Evolutionary conservation across 2,797 vertebrate species (phyloP).

Genomic region (Notoglanidium macrostoma): DNA sequence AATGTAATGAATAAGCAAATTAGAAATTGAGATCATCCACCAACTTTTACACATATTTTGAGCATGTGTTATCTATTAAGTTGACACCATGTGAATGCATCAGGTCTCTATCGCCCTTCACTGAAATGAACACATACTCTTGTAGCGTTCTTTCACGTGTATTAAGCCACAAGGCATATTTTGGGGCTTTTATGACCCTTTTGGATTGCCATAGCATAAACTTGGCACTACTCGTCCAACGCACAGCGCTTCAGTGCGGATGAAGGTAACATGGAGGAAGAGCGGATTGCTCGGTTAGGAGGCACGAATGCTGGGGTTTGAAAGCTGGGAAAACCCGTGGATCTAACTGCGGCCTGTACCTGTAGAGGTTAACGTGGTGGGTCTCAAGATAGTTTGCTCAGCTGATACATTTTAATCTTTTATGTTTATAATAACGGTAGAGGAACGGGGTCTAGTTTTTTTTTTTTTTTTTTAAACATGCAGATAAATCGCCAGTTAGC

Average conservation of each 20-base stretch:
- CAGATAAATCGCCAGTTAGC: not conserved
- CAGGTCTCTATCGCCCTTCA: not conserved
- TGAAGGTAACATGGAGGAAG: not conserved
- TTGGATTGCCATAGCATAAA: not conserved
- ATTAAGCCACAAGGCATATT: not conserved
- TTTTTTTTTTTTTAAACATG: not conserved
- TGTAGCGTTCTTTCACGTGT: not conserved
- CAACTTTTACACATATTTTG: no score
- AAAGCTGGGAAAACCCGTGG: constrained; percentile 43
- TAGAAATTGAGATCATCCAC: not conserved
- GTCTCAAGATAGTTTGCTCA: not conserved
- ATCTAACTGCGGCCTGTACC: constrained; percentile 41
- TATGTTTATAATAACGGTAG: not conserved
- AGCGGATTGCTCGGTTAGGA: not conserved
- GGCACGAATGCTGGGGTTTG: not conserved
- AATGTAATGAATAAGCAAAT: not conserved
- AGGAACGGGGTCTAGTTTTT: not conserved
- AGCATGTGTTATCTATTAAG: not conserved
- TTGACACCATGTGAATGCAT: not conserved
- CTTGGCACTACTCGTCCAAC: not conserved
- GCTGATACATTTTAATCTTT: not conserved
- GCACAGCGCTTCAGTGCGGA: not conserved
- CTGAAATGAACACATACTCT: not conserved
- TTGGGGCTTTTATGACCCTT: not conserved
- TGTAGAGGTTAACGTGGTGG: not conserved